These are phyloP conservation scores for Gerris lacustris DNA, from an alignment of 2,888 invertebrate species.

Conservation along the genomic window DNA sequence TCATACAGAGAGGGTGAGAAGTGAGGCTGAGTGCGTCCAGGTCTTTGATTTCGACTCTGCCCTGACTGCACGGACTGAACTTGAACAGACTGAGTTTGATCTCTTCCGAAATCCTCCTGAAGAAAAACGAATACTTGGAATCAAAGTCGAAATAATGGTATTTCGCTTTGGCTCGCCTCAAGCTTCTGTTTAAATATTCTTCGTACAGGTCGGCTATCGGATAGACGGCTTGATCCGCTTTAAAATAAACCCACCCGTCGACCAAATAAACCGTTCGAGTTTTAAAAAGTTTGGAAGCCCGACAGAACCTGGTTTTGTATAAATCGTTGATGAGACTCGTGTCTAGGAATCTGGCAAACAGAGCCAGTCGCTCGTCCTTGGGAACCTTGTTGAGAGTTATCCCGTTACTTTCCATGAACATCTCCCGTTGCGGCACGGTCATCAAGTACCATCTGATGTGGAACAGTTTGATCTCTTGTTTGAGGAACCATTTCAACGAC, in stretches of 20 bases:
- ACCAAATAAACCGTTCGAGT: not conserved
- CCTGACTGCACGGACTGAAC: not conserved
- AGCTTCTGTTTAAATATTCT: not conserved
- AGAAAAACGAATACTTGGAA: not conserved
- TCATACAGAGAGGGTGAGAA: slow-evolving; percentile 25
- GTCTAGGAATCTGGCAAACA: not conserved
- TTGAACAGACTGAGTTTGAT: not conserved
- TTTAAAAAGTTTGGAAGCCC: not conserved
- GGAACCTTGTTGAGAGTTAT: slow-evolving; percentile 11
- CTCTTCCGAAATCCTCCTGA: not conserved
- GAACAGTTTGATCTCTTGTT: slow-evolving; percentile 23
- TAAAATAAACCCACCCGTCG: not conserved
- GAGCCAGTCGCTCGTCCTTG: not conserved
- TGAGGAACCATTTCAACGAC: slow-evolving; percentile 20
- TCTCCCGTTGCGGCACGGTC: slow-evolving; percentile 12
- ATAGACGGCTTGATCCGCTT: not conserved
- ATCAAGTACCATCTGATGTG: slow-evolving; percentile 20
- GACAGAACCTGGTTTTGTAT: not conserved
- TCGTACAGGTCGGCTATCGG: not conserved
- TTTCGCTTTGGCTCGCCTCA: not conserved
- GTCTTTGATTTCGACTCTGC: not conserved
- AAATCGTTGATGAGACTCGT: not conserved
- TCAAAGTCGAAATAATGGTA: not conserved
- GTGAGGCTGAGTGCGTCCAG: slow-evolving; percentile 18
- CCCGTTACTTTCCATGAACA: slow-evolving; percentile 8